Base-by-base conservation (phyloP, 2,888 invertebrate genomes). In the Crepidodera aurea region DNA sequence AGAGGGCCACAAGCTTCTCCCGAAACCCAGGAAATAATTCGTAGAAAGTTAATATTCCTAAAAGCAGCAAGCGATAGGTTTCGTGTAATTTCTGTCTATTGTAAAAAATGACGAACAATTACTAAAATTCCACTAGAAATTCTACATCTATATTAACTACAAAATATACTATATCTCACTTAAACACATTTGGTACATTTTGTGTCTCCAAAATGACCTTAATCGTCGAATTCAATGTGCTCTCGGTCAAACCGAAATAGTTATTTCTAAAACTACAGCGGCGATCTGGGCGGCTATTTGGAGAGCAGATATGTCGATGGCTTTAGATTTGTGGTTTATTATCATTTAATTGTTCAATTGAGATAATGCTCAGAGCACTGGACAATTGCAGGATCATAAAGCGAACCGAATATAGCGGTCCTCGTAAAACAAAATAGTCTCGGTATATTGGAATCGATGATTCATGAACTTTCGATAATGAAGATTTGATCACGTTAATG, bases 311-410 rank as follows among this genome's bases (percentile, higher is more conserved):
- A 44, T 6, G 42, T 54, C 42, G 39, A 58, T 40, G 42, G 58
- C 51, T 46, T 5, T 48, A 53, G 44, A 60, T 55, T 51, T 44
- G 51, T 25, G 50, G 54, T 59, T 63, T 55, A 63, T 59, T 55
- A 59, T 50, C 55, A 55, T 59, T 59, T 59, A 63, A 63, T 63
- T 63, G 59, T 63, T 34, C 63, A 53, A 55, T 63, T 44, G 59
- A 51, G 58, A 37, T 50, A 44, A 44, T 37, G 16, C 44, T 15
- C 37, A 32, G 25, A 50, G 46, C 29, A 15, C 13, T 19, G 37
- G 40, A 42, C 42, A 51, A 50, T 63, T 44, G 54, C 37, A 15
- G 13, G 22, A 39, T 53, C 58, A 48, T 58, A 62, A 62, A 62
- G 42, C 42, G 10, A 22, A 22, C 18, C 16, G 60, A 44, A 60